phyloP scores from a whole-genome alignment of 2,888 invertebrate genomes.

The Apodemia mormo region DNA sequence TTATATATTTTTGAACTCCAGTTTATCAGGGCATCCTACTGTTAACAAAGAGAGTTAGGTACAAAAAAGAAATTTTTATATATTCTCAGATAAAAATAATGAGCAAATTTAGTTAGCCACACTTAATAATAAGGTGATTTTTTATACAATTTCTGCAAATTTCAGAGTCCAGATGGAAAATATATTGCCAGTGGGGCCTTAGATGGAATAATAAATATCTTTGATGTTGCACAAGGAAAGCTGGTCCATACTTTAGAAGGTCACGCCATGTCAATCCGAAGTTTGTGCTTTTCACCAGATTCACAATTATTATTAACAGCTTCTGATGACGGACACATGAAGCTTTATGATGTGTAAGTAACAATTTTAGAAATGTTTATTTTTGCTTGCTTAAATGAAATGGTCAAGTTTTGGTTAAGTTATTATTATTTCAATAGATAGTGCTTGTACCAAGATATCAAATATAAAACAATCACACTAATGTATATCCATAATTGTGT shows the following conservation, averaged over 20 bases:
- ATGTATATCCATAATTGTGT: too few relatives aligned
- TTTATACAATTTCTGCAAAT: conserved; percentile 35
- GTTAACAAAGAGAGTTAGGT: too few relatives aligned
- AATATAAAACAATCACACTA: too few relatives aligned
- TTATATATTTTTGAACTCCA: too few relatives aligned
- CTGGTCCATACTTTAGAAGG: conserved; percentile 96
- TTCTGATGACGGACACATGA: conserved; percentile 99
- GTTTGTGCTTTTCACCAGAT: conserved; percentile 97
- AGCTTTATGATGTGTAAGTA: conserved; percentile 97
- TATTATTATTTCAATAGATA: too few relatives aligned
- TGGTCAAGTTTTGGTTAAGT: too few relatives aligned
- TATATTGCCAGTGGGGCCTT: conserved; percentile 98
- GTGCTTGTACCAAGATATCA: too few relatives aligned
- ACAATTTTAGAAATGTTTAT: neutral
- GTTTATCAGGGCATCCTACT: too few relatives aligned
- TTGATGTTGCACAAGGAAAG: conserved; percentile 95
- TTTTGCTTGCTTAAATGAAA: neutral
- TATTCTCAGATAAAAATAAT: too few relatives aligned
- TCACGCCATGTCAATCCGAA: conserved; percentile 98
- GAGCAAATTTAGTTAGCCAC: too few relatives aligned
- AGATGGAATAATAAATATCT: conserved; percentile 98
- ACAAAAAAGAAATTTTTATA: too few relatives aligned
- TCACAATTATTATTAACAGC: conserved; percentile 96
- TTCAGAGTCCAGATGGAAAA: conserved; percentile 97
- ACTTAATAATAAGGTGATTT: too few relatives aligned